Evolutionary conservation across 2,113 vertebrate species (phyloP), one percentile per base, ranked within the genome.

Genomic region (Triplophysa dalaica): DNA sequence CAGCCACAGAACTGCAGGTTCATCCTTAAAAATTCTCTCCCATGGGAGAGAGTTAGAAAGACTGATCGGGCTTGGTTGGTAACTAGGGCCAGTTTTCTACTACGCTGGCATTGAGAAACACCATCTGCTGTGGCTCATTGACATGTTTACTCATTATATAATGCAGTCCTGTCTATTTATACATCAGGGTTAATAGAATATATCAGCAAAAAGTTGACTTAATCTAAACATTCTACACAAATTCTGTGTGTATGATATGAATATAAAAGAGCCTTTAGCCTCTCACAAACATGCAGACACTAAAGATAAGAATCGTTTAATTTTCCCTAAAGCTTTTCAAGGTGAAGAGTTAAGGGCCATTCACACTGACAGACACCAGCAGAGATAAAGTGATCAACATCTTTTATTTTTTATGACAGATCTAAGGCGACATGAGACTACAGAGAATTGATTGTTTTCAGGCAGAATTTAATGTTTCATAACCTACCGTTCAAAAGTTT

Each of bases 171-270:
- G 24, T 77, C 66, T 65, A 69, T 64, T 64, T 24, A 81, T 75
- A 60, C 26, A 60, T 41, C 61, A 75, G 67, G 78, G 66, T 78
- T 69, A 61, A 69, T 21, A 62, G 43, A 78, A 84, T 56, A 21
- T 78, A 38, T 38, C 0, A 38, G 33, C 33, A 38, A 85, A 75
- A 74, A 33, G n/a, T 16, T 65, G 58, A 61, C 19, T 58, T 48
- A 29, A 60, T 67, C 33, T 81, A 82, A 75, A 67, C 73, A 69
- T 77, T 70, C 14, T 85, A 38, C 41, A 80, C 62, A 83, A 66
- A 52, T 45, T 13, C 61, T 43, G 0, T 78, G 52, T 80, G 78
- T 58, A 83, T 66, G 54, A 80, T 61, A 64, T 72, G 66, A 78
- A 72, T 80, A 80, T 83, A 63, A 78, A 76, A 52, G 17, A 78